Conservation (phyloP, 2,888 invertebrate genomes). For the Pristionchus japonicus region DNA sequence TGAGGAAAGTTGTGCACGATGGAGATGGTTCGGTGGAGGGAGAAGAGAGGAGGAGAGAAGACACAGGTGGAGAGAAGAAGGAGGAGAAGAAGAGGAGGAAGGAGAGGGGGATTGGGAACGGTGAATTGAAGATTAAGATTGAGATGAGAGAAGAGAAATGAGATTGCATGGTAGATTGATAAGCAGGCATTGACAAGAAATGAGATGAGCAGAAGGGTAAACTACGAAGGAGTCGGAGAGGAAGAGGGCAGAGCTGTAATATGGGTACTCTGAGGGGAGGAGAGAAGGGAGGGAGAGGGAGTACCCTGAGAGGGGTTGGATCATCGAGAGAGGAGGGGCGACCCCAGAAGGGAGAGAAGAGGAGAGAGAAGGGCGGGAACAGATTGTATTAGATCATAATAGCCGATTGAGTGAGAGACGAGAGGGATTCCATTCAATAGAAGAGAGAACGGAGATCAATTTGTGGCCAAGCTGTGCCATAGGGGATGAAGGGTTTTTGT, state of each 20-base stretch:
- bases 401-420: not conserved
- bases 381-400: not conserved
- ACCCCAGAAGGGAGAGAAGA: not conserved
- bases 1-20: constrained; percentile 5
- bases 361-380: not conserved
- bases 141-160: not conserved
- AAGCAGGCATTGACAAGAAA: not conserved
- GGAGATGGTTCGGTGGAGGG: constrained; percentile 3
- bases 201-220: not conserved
- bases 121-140: not conserved
- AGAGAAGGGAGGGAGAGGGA: constrained; percentile 45
- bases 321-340: not conserved
- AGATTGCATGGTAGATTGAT: not conserved
- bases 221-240: not conserved
- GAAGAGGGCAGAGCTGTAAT: not conserved
- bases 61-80: not conserved
- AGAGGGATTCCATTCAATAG: not conserved
- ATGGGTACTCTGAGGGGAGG: constrained; percentile 42
- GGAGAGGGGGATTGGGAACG: not conserved
- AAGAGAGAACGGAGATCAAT: not conserved
- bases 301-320: not conserved
- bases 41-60: not conserved
- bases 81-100: not conserved
- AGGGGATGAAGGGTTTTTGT: not conserved
- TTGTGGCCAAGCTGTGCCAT: not conserved